Evolutionary conservation across 2,888 invertebrate genomes (phyloP).

Genomic region (Axea sp.): DNA sequence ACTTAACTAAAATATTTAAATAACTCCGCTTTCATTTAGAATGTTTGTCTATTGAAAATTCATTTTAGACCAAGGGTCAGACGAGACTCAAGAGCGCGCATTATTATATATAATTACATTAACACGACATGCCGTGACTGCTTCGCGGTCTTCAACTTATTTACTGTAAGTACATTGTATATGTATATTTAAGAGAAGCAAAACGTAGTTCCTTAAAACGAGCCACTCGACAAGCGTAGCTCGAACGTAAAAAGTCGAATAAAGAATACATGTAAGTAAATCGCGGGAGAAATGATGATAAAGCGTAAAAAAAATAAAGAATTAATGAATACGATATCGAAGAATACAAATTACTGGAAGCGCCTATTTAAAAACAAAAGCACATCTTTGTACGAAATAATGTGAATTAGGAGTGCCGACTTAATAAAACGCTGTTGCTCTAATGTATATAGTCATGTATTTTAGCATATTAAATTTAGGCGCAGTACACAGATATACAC

Average conservation of each 20-base stretch:
- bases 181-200: slow-evolving; percentile 51
- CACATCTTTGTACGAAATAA: slow-evolving; percentile 62
- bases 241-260: slow-evolving; percentile 50
- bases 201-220: slow-evolving; percentile 62
- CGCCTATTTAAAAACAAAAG: slow-evolving; percentile 55
- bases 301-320: slow-evolving; percentile 18
- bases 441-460: slow-evolving; percentile 74
- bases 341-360: slow-evolving; percentile 42
- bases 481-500: slow-evolving; percentile 53
- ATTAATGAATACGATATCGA: slow-evolving; percentile 17
- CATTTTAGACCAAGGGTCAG: slow-evolving; percentile 57
- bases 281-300: slow-evolving; percentile 32
- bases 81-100: slow-evolving; percentile 46
- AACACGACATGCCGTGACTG: slow-evolving; percentile 50
- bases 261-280: slow-evolving; percentile 48
- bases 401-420: slow-evolving; percentile 58
- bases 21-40: slow-evolving; percentile 36
- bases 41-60: slow-evolving; percentile 19
- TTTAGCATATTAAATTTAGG: slow-evolving; percentile 65
- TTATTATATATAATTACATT: slow-evolving; percentile 60
- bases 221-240: slow-evolving; percentile 55
- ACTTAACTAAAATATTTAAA: too few species aligned
- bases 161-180: slow-evolving; percentile 62
- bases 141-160: slow-evolving; percentile 52
- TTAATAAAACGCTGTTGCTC: slow-evolving; percentile 71